Conservation (phyloP, 2,113 vertebrate species). For the Epinephelus moara region DNA sequence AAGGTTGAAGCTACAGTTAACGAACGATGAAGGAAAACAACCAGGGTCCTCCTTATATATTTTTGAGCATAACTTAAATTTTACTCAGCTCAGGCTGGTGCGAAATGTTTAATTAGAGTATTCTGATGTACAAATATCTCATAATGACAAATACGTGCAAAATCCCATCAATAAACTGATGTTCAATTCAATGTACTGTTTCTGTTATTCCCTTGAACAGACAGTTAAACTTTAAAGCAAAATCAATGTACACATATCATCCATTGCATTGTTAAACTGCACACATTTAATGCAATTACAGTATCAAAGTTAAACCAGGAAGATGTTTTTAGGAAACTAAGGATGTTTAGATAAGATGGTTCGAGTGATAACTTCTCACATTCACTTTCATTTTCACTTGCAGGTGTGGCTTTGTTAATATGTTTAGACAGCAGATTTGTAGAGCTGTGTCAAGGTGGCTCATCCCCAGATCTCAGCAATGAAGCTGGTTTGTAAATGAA, state of each 20-base stretch:
- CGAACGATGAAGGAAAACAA: background rate
- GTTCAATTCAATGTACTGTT: background rate
- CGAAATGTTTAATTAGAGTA: no score
- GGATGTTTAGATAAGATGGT: background rate
- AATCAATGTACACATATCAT: background rate
- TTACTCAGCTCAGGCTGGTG: background rate
- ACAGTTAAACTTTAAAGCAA: background rate
- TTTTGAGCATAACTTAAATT: background rate
- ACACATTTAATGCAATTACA: background rate
- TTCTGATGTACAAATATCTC: background rate
- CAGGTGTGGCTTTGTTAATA: constrained; percentile 6
- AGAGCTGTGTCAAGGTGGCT: no score
- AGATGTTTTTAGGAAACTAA: background rate
- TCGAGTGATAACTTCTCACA: background rate
- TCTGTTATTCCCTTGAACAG: background rate
- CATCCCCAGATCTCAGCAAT: background rate
- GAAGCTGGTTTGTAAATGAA: background rate
- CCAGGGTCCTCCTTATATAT: no score
- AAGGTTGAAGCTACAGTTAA: background rate
- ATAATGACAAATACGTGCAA: no score
- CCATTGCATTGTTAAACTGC: background rate
- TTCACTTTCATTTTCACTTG: background rate
- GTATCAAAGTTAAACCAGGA: background rate
- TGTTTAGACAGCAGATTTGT: background rate
- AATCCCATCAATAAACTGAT: background rate